phyloP scores from a whole-genome alignment of 2,888 invertebrate species.

The Pecten maximus region DNA sequence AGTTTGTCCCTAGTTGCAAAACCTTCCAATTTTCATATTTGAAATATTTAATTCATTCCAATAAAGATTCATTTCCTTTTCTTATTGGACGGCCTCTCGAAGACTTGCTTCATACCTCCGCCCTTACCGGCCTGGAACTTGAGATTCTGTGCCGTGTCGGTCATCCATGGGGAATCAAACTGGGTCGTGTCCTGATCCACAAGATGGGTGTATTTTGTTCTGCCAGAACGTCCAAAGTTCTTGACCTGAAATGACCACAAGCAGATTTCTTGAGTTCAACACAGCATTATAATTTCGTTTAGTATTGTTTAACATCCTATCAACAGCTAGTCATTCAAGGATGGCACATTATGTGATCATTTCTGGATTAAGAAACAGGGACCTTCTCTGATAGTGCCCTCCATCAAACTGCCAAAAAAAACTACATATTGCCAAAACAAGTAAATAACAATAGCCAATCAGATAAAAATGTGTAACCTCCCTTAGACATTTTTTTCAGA shows the following conservation, averaged over 20 bases:
- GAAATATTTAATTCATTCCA: background rate
- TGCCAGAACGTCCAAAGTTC: constrained; percentile 98
- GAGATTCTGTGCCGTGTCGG: constrained; percentile 93
- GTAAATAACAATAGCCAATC: too few relatives aligned
- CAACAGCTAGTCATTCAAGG: too few relatives aligned
- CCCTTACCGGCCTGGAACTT: constrained; percentile 94
- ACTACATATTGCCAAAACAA: too few relatives aligned
- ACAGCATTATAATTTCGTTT: too few relatives aligned
- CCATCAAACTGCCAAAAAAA: too few relatives aligned
- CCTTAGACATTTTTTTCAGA: too few relatives aligned
- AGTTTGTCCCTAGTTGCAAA: background rate
- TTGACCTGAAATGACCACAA: constrained; percentile 87
- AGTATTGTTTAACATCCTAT: too few relatives aligned
- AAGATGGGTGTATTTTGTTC: constrained; percentile 99
- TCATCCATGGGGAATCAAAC: constrained; percentile 98
- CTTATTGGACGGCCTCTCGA: constrained; percentile 89
- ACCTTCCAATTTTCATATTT: background rate
- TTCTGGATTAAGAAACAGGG: too few relatives aligned
- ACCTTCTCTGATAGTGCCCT: too few relatives aligned
- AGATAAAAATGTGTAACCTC: too few relatives aligned
- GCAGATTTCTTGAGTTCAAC: background rate
- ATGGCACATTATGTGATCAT: too few relatives aligned
- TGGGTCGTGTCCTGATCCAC: constrained; percentile 99
- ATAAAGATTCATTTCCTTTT: constrained; percentile 63
- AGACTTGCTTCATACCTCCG: constrained; percentile 95